phyloP scores from a whole-genome alignment of 2,888 invertebrate genomes.

The Syritta pipiens region DNA sequence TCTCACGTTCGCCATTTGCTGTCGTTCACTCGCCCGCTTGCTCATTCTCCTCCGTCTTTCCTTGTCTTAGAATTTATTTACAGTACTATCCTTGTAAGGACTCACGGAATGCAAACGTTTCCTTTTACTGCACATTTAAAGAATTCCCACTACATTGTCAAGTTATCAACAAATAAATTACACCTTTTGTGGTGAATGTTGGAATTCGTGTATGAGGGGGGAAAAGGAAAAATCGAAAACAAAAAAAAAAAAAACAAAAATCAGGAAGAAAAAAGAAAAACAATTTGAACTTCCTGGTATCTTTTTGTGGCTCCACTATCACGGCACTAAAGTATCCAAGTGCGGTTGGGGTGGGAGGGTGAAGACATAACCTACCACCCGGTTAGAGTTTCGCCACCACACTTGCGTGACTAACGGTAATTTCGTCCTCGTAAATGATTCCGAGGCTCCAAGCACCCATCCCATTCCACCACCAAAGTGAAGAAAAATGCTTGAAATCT shows the following conservation, averaged over 20 bases:
- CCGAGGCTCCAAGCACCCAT: slow-evolving; percentile 44
- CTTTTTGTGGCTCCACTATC: slow-evolving; percentile 68
- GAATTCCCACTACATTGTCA: slow-evolving; percentile 44
- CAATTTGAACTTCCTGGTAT: slow-evolving; percentile 55
- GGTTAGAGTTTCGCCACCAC: slow-evolving; percentile 14
- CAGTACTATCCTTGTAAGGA: slow-evolving; percentile 25
- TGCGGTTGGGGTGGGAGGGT: too few relatives aligned
- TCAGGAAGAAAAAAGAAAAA: slow-evolving; percentile 13
- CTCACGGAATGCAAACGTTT: slow-evolving; percentile 45
- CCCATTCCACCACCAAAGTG: slow-evolving; percentile 3
- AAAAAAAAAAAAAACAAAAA: slow-evolving; percentile 73
- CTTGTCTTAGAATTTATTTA: too few relatives aligned
- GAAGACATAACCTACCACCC: slow-evolving; percentile 53
- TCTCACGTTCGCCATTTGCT: too few relatives aligned
- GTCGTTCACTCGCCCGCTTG: too few relatives aligned
- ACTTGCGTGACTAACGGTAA: slow-evolving; percentile 61
- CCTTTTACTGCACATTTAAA: slow-evolving; percentile 37
- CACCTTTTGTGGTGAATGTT: slow-evolving; percentile 38
- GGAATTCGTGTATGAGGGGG: slow-evolving; percentile 26
- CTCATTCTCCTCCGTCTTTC: too few relatives aligned
- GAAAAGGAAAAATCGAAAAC: slow-evolving; percentile 70
- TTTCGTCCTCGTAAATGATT: slow-evolving; percentile 48
- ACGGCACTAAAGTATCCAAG: slow-evolving; percentile 57
- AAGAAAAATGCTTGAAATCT: slow-evolving; percentile 63
- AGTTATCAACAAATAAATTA: slow-evolving; percentile 62